Evolutionary conservation across 2,888 invertebrate genomes (phyloP).

Genomic region (Leuctra nigra): DNA sequence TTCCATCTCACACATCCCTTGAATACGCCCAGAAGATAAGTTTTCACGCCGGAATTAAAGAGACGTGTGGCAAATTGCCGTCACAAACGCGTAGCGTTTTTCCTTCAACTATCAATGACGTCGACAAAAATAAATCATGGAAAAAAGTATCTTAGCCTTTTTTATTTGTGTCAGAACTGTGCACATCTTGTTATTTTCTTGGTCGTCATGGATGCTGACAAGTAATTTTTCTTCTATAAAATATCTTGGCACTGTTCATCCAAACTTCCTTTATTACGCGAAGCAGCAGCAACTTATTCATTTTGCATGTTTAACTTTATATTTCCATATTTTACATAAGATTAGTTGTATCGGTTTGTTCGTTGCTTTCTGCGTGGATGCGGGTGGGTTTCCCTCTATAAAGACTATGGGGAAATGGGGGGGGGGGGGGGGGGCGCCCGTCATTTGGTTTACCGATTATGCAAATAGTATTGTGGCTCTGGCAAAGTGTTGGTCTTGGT

Average conservation of each 20-base stretch:
- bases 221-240: conserved; percentile 7
- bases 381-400: neutral
- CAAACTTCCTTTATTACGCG: conserved; percentile 15
- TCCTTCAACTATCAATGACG: too few relatives aligned
- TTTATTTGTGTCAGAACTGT: neutral
- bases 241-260: conserved; percentile 14
- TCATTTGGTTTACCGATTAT: conserved; percentile 10
- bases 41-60: too few relatives aligned
- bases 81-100: too few relatives aligned
- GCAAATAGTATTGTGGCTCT: conserved; percentile 10
- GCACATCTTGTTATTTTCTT: conserved; percentile 5
- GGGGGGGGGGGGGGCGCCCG: neutral
- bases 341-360: conserved; percentile 11
- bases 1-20: too few relatives aligned
- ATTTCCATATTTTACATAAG: conserved; percentile 16
- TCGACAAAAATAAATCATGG: too few relatives aligned
- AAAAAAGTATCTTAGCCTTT: too few relatives aligned
- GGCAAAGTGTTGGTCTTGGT: neutral
- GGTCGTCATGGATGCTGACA: neutral
- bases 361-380: neutral
- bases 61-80: too few relatives aligned
- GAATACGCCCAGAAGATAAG: too few relatives aligned
- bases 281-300: conserved; percentile 11
- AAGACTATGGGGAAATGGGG: neutral
- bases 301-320: conserved; percentile 19